Evolutionary conservation across 2,113 vertebrate species (phyloP).

Genomic region (Saccopteryx leptura): DNA sequence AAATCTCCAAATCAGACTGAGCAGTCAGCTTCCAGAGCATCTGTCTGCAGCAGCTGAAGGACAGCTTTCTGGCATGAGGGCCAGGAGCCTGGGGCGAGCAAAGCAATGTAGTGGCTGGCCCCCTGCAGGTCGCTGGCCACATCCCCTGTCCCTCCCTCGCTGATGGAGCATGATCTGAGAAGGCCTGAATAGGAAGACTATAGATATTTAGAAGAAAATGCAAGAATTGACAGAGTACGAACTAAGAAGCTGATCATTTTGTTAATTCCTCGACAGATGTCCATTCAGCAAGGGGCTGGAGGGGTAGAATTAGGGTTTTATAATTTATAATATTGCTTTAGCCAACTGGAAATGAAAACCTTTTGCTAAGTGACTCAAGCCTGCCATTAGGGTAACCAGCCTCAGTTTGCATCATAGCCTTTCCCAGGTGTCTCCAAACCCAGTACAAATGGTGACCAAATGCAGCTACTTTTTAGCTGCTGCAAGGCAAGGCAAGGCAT

Average conservation of each 20-base stretch:
- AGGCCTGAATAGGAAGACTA: neutral
- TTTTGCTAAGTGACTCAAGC: neutral
- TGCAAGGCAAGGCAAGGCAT: neutral
- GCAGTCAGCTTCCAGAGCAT: neutral
- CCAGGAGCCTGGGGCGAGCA: neutral
- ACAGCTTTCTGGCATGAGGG: neutral
- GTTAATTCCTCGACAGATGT: neutral
- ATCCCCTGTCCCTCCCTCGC: too few species aligned
- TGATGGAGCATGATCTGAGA: neutral
- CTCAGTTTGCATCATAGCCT: neutral
- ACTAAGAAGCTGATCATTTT: neutral
- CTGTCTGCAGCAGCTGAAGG: neutral
- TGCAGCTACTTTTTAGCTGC: neutral
- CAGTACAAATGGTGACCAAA: neutral
- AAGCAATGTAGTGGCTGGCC: neutral
- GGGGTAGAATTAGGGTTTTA: neutral
- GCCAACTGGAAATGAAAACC: constrained; percentile 35
- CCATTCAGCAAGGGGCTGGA: neutral
- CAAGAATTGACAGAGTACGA: neutral
- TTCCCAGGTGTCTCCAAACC: neutral
- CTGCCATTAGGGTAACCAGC: neutral
- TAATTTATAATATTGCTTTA: constrained; percentile 44
- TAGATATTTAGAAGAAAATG: neutral
- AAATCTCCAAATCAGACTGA: neutral
- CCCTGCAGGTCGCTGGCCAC: neutral